Evolutionary conservation across 2,113 vertebrate species (phyloP), one percentile per base, ranked within the genome.

Genomic region (Ranitomeya imitator): DNA sequence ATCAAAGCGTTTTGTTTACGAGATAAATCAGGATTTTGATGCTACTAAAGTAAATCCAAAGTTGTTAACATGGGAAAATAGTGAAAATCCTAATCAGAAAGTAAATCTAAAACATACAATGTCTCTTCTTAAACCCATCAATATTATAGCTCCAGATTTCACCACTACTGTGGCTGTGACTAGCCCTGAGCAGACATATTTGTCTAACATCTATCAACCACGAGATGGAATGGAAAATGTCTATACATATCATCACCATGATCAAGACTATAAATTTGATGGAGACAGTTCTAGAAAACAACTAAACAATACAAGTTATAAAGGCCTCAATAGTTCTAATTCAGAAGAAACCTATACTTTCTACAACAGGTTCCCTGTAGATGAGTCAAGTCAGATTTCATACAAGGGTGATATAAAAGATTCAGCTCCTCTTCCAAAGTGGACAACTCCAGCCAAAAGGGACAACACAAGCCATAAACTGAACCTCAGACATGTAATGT

Each of bases 71-170:
- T n/a, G 19, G 37, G 19, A 60, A 51, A 21, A n/a, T 65, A 16
- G 52, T 63, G 60, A 51, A n/a, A n/a, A 83, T 37, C 7, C 37
- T 15, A 21, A 19, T 21, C 31, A 10, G n/a, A 65, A 37, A 23
- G 61, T 83, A 6, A 83, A 83, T 60, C 61, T 83, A 12, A 83
- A 67, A 83, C 60, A 83, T 65, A 31, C 18, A 13, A 83, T 83
- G 12, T 83, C 80, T 83, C 61, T 83, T n/a, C 8, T 83, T 52
- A 83, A 83, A 52, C 80, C 80, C 13, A 84, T 84, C 55, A 23
- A 55, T 67, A 71, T 84, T 51, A 84, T 69, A 84, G 51, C 52
- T 23, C 82, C 82, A 84, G 82, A 84, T 51, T 69, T 13, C 55
- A 59, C 23, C 21, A 54, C 45, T 16, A 81, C 16, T 10, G 18